Base-by-base conservation (phyloP, 2,888 invertebrate genomes). In the Zelleria hepariella region DNA sequence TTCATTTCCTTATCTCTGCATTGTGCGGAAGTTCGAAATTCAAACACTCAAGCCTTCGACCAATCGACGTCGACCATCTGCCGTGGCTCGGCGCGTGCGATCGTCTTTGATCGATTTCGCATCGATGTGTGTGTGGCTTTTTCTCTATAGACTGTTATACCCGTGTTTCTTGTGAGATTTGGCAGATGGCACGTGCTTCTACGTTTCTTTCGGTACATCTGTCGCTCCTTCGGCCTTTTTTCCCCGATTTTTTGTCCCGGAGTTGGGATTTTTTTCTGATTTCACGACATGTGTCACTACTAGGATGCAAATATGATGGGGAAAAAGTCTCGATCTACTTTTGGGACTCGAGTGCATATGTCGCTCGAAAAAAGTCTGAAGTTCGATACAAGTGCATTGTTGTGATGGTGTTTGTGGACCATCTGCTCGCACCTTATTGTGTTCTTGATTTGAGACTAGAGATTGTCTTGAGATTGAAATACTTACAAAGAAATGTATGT, bases 131-230 rank as follows among this genome's bases (percentile, higher is more conserved):
- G 83, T 66, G 78, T 77, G 32, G 32, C 25, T 51, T 51, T 55
- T n/a, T 53, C 10, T 32, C 27, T 15, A 7, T 15, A 20, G n/a
- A n/a, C n/a, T 5, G n/a, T 49, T 48, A 5, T 48, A 48, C 8
- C 10, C 24, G 59, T 57, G 60, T 55, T 77, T 73, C 84, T 84
- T 77, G 71, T 70, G 75, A 82, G 86, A 86, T 87, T 88, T 87
- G 84, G 87, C 87, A 88, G 87, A 88, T 86, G 87, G 87, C 87
- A 87, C 87, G 87, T 86, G 87, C 87, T 58, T 62, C 70, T 68
- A 72, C 70, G 77, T 76, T 82, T 80, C 81, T 84, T 83, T 80
- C 70, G 72, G 77, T 82, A 77, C 87, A 88, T 86, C 87, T 88
- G 87, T 80, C 87, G 84, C 67, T 77, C 68, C 80, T 80, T 74